A percentile compares a stretch with the other conserved stretches of the same genome.
These are phyloP conservation scores for Lymantria monacha DNA, from an alignment of 2,888 invertebrate species.

Conservation along the genomic window DNA sequence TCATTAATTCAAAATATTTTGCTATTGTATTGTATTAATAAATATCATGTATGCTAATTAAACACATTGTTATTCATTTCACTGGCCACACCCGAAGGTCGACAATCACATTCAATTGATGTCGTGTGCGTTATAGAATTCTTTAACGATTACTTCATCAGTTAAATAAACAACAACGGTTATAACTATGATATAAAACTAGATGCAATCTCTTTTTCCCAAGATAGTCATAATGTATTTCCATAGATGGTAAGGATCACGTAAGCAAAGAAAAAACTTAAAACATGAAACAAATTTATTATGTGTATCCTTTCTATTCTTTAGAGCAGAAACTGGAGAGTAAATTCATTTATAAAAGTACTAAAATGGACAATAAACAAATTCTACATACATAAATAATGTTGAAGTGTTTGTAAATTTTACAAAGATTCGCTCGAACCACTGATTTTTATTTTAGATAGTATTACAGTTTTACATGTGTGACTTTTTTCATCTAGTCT, in stretches of 20 bases:
- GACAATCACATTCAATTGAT: slow-evolving; percentile 45
- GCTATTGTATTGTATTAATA: slow-evolving; percentile 16
- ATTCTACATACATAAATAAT: too few relatives aligned
- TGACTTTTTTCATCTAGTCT: too few relatives aligned
- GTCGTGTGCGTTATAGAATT: slow-evolving; percentile 53
- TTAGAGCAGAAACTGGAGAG: too few relatives aligned
- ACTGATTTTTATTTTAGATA: too few relatives aligned
- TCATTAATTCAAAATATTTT: background rate
- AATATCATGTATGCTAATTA: slow-evolving; percentile 23
- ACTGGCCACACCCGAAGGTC: slow-evolving; percentile 54
- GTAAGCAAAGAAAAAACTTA: slow-evolving; percentile 14
- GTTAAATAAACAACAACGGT: slow-evolving; percentile 15
- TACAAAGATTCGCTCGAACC: too few relatives aligned
- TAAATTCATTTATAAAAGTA: too few relatives aligned
- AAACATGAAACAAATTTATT: slow-evolving; percentile 1
- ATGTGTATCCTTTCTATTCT: too few relatives aligned
- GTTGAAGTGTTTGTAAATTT: too few relatives aligned
- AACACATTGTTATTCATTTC: slow-evolving; percentile 30
- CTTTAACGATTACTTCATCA: slow-evolving; percentile 55
- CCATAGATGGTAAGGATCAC: slow-evolving; percentile 9
- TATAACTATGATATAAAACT: slow-evolving; percentile 11
- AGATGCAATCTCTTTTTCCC: slow-evolving; percentile 11
- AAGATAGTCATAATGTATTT: slow-evolving; percentile 5
- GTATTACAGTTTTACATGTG: too few relatives aligned
- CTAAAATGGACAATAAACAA: too few relatives aligned